Evolutionary conservation across 2,113 vertebrate species (phyloP).

Genomic region (Gallinago paraguaiae): DNA sequence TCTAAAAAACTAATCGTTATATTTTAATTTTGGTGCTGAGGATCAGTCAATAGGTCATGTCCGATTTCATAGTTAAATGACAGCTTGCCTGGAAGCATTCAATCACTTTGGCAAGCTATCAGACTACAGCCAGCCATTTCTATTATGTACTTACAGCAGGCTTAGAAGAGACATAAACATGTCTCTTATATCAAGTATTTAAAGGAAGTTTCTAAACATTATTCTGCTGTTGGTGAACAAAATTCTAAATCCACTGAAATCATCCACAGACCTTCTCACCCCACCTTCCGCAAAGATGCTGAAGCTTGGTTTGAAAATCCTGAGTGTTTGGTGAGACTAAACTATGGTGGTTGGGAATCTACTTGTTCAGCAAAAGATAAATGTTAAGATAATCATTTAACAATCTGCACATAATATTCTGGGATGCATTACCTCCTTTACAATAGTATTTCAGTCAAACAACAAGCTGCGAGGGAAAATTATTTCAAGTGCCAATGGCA

Average conservation of each 20-base stretch:
- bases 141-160: neutral
- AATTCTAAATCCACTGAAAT: neutral
- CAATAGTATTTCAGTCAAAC: neutral
- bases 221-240: neutral
- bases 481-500: neutral
- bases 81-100: conserved; percentile 29
- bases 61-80: conserved; percentile 81
- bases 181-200: neutral
- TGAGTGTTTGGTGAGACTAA: neutral
- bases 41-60: conserved; percentile 80
- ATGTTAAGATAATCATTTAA: neutral
- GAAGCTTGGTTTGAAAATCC: neutral
- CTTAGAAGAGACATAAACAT: neutral
- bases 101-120: neutral
- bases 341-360: neutral
- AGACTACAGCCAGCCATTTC: neutral
- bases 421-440: neutral
- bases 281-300: neutral
- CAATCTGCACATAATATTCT: rapidly evolving
- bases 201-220: neutral
- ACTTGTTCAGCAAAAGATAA: neutral
- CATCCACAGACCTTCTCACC: rapidly evolving
- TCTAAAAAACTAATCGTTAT: conserved; percentile 33
- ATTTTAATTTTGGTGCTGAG: conserved; percentile 44
- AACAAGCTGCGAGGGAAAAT: neutral